A percentile compares a stretch with the other conserved stretches of the same genome.
Conservation (phyloP, 2,113 vertebrate species). For the Psephotus haematonotus region DNA sequence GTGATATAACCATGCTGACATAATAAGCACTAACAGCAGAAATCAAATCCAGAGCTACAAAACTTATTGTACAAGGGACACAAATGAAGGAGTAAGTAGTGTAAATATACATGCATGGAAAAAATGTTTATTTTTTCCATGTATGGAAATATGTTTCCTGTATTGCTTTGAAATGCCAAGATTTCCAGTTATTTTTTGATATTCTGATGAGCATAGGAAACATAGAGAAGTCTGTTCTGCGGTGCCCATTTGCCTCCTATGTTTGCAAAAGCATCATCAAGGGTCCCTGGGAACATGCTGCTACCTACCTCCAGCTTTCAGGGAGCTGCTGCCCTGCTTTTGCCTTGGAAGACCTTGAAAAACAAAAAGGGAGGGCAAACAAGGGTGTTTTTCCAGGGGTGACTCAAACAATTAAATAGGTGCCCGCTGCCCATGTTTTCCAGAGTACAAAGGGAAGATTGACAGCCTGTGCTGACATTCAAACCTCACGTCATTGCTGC, state of each 20-base stretch:
- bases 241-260: fast-evolving
- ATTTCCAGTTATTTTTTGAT: not conserved
- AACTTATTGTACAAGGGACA: not conserved
- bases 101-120: not conserved
- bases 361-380: not conserved
- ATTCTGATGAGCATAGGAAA: not conserved
- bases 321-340: not conserved
- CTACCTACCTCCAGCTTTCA: not conserved
- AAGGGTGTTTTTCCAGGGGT: not conserved
- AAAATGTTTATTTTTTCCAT: not conserved
- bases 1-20: not conserved
- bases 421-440: fast-evolving
- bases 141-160: not conserved
- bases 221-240: not conserved
- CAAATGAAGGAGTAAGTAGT: not conserved
- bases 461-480: not conserved
- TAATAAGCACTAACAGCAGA: not conserved
- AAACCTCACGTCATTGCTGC: not conserved
- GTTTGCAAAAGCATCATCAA: not conserved
- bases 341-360: not conserved
- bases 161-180: not conserved
- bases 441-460: not conserved
- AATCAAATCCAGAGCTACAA: not conserved
- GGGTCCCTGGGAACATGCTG: not conserved
- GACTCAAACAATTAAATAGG: not conserved